Conservation (phyloP, 35 echinoderm and acorn worm genomes). For the Nesometra sesokonis region DNA sequence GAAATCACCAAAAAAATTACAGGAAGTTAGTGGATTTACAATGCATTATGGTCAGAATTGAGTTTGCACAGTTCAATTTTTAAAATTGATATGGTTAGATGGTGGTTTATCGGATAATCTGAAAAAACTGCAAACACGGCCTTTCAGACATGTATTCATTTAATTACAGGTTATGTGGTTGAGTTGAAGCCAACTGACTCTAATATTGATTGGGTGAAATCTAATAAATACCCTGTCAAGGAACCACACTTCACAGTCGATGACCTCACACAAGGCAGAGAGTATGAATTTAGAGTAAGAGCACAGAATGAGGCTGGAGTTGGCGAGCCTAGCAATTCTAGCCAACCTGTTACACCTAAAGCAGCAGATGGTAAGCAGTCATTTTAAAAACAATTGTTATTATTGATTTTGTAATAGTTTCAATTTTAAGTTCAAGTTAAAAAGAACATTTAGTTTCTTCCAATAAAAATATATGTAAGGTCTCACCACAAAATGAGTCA, state of each 20-base stretch:
- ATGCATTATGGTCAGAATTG: too few species aligned
- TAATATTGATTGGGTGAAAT: constrained; percentile 47
- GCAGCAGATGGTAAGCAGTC: constrained; percentile 40
- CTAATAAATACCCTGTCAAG: constrained; percentile 59
- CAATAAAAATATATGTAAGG: too few species aligned
- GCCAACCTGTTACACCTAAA: constrained; percentile 36
- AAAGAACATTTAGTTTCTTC: too few species aligned
- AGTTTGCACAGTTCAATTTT: too few species aligned
- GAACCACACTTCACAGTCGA: constrained; percentile 51
- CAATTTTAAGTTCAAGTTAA: too few species aligned
- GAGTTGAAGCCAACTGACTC: constrained; percentile 55
- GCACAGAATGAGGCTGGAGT: constrained; percentile 77
- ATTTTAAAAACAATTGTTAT: too few species aligned
- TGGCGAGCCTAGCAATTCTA: constrained; percentile 46
- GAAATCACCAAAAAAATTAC: too few species aligned
- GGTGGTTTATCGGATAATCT: too few species aligned
- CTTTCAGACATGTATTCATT: background rate
- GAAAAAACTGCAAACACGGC: background rate
- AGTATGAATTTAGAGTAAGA: constrained; percentile 72
- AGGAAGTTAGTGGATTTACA: too few species aligned
- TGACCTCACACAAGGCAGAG: constrained; percentile 51
- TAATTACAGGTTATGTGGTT: constrained; percentile 60
- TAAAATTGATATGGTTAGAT: too few species aligned
- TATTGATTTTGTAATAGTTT: too few species aligned
- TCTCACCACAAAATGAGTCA: too few species aligned